These are phyloP conservation scores for Spialia ferax DNA, from an alignment of 2,888 invertebrate genomes.

Conservation along the genomic window DNA sequence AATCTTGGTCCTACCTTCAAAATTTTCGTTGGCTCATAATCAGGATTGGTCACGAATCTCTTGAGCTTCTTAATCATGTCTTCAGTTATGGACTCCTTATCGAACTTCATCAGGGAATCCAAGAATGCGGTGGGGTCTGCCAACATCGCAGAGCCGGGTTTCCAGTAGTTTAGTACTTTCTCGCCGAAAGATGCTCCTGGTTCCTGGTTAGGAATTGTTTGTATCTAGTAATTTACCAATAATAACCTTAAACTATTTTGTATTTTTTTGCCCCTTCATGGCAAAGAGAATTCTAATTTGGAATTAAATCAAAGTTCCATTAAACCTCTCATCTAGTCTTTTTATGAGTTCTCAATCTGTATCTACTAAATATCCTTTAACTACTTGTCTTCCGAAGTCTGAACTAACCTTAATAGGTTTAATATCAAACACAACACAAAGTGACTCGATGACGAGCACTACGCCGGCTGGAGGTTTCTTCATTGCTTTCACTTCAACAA, in stretches of 20 bases:
- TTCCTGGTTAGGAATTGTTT: too few species aligned
- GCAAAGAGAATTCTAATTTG: too few species aligned
- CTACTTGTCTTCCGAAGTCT: neutral
- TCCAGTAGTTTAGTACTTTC: constrained; percentile 96
- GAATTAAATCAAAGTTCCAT: too few species aligned
- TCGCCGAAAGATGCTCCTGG: constrained; percentile 90
- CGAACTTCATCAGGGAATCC: constrained; percentile 93
- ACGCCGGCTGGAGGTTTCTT: constrained; percentile 96
- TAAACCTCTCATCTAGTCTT: too few species aligned
- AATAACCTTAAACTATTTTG: too few species aligned
- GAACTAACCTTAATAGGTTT: constrained; percentile 89
- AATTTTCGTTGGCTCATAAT: constrained; percentile 93
- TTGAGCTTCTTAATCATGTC: constrained; percentile 94
- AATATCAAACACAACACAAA: constrained; percentile 93
- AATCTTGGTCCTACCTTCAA: constrained; percentile 77
- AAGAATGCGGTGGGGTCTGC: constrained; percentile 94
- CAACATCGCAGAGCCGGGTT: constrained; percentile 93
- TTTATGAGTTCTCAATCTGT: too few species aligned
- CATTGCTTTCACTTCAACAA: constrained; percentile 97
- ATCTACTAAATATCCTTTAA: neutral
- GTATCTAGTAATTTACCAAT: too few species aligned
- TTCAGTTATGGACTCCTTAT: constrained; percentile 94
- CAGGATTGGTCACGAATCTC: constrained; percentile 91
- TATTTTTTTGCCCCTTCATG: too few species aligned
- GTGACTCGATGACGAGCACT: constrained; percentile 92